These are phyloP conservation scores for Daboia siamensis DNA, from an alignment of 2,113 vertebrate species.

Conservation along the genomic window DNA sequence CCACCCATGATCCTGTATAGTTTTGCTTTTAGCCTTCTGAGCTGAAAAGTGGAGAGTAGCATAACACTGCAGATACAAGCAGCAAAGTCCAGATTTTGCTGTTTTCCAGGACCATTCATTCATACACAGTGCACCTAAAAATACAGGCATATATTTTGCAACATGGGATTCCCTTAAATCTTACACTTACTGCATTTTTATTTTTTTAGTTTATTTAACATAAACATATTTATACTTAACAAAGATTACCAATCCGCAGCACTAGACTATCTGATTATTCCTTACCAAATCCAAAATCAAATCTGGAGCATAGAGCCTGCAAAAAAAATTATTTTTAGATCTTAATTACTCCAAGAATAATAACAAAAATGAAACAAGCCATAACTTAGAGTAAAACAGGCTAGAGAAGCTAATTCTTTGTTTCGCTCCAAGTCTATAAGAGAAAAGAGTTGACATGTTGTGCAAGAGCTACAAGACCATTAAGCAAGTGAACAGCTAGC, in stretches of 20 bases:
- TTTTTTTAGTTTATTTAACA: not conserved
- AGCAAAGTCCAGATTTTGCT: not conserved
- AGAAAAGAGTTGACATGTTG: not conserved
- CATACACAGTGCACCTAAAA: not conserved
- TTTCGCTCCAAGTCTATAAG: not conserved
- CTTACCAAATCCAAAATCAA: not conserved
- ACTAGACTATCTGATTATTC: not conserved
- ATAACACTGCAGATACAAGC: not conserved
- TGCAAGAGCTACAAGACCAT: not conserved
- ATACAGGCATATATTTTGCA: not conserved
- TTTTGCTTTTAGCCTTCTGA: not conserved
- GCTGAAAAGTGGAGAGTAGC: not conserved
- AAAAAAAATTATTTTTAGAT: not conserved
- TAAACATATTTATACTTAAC: not conserved
- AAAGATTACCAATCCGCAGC: not conserved
- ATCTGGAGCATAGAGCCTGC: not conserved
- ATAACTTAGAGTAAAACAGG: not conserved
- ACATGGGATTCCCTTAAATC: not conserved
- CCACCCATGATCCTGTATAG: no score
- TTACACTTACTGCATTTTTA: not conserved
- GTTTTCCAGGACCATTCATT: not conserved
- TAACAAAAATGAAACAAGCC: not conserved
- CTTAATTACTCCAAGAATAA: not conserved
- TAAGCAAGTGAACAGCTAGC: not conserved
- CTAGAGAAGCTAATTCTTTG: not conserved